Base-by-base conservation (phyloP, 1,140 invertebrate genomes). In the Dendrolimus punctatus region DNA sequence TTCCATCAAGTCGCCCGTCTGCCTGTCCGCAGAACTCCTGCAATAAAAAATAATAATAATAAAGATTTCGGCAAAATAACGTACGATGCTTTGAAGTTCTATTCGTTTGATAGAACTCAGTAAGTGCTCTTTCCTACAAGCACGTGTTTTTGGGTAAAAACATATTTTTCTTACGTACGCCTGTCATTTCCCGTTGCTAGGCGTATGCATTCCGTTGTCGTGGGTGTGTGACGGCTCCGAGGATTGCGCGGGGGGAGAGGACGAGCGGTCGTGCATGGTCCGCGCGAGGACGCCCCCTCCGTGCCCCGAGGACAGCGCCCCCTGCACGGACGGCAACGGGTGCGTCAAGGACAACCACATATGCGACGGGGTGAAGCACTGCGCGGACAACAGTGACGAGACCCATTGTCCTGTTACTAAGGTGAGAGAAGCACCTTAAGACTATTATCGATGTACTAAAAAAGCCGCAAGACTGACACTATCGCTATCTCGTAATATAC, bases 181-280 rank as follows among this genome's bases (percentile, higher is more conserved):
- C 23, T 23, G 8, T 10, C 5, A 47, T 6, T 46, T 8, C 6
- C 5, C 43, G 37, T 50, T 69, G 76, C 36, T 41, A 66, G 92
- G 92, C 9, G 88, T 91, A 2, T 97, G 95, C 73, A 96, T 97
- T 57, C 94, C 95, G 0, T 76, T 90, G 9, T 79, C 92, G 6
- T 97, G 95, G 95, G 90, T 92, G 49, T 98, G 96, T 83, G 95
- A 96, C 76, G 89, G 89, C 0, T 89, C 90, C 53, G 75, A 77
- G 6, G 94, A 95, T 68, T 95, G 94, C 68, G 71, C 85, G 4
- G 88, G 91, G 62, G 90, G 90, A 5, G 91, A 92, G 69, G 94
- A 95, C 76, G 94, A 95, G 75, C 88, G 89, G 4, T 86, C 91
- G 50, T 96, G 95, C 74, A 90, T 93, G 47, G 88, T 89, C 40